Conservation (phyloP, 1,140 invertebrate genomes). For the Telenomus remus region DNA sequence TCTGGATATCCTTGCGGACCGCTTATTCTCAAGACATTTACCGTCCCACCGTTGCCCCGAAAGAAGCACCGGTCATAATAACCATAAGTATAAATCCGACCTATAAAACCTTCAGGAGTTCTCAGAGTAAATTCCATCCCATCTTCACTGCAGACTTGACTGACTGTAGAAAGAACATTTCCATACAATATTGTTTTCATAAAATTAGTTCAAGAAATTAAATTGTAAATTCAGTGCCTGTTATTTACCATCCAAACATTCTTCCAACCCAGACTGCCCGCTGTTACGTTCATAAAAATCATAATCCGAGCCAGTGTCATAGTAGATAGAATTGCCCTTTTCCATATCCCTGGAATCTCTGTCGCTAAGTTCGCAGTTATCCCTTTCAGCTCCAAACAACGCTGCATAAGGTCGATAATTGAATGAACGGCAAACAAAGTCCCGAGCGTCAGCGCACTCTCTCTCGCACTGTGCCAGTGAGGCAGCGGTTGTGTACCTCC, state of each 20-base stretch:
- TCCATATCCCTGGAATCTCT: conserved; percentile 89
- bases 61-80: conserved; percentile 94
- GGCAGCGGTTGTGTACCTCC: conserved; percentile 83
- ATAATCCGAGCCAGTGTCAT: conserved; percentile 88
- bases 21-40: conserved; percentile 88
- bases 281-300: conserved; percentile 90
- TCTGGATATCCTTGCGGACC: conserved; percentile 93
- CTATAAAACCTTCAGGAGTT: conserved; percentile 91
- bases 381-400: conserved; percentile 81
- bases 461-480: conserved; percentile 86
- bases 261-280: conserved; percentile 80
- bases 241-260: conserved; percentile 89
- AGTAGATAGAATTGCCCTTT: conserved; percentile 87
- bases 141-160: conserved; percentile 92
- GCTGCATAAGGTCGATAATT: conserved; percentile 83
- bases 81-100: conserved; percentile 93
- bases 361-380: conserved; percentile 93
- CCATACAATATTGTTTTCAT: too few relatives aligned
- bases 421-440: conserved; percentile 90
- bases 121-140: conserved; percentile 94
- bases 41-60: conserved; percentile 89
- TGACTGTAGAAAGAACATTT: conserved; percentile 77
- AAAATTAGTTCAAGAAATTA: too few relatives aligned
- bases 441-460: conserved; percentile 87
- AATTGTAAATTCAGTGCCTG: too few relatives aligned